Evolutionary conservation across 1,140 invertebrate species (phyloP).

Genomic region (Teleogryllus occipitalis): DNA sequence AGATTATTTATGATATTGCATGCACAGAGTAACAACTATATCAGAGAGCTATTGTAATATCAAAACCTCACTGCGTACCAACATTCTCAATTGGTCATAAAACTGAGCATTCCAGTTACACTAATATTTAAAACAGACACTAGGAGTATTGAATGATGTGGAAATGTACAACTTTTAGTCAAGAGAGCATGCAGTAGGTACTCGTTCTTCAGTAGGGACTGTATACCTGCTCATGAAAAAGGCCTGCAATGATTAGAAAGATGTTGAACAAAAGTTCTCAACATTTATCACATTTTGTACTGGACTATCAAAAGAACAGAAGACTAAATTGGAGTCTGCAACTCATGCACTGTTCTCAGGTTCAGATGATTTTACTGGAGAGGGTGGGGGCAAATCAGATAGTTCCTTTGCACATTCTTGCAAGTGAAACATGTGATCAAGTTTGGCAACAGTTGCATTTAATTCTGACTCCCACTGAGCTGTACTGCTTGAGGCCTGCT

Average conservation of each 20-base stretch:
- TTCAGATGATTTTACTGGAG: not conserved
- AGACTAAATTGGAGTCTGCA: not conserved
- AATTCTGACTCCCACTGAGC: constrained; percentile 53
- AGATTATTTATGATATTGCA: not conserved
- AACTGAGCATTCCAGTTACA: not conserved
- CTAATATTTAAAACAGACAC: not conserved
- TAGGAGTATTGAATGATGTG: not conserved
- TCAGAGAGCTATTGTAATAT: not conserved
- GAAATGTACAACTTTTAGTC: not conserved
- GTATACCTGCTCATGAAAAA: not conserved
- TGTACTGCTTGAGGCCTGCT: constrained; percentile 34
- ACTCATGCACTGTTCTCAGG: too few species aligned
- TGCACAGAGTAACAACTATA: not conserved
- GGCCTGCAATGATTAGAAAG: too few species aligned
- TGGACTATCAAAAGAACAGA: not conserved
- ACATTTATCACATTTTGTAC: not conserved
- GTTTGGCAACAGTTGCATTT: constrained; percentile 52
- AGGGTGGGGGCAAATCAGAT: not conserved
- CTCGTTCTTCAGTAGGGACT: not conserved
- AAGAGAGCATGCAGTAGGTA: not conserved
- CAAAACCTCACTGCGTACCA: not conserved
- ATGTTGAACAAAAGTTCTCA: not conserved
- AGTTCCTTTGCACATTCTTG: constrained; percentile 43
- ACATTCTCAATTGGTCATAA: not conserved
- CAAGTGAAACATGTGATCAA: constrained; percentile 55